Conservation (phyloP, 2,888 invertebrate species). For the Synergus umbraculus region DNA sequence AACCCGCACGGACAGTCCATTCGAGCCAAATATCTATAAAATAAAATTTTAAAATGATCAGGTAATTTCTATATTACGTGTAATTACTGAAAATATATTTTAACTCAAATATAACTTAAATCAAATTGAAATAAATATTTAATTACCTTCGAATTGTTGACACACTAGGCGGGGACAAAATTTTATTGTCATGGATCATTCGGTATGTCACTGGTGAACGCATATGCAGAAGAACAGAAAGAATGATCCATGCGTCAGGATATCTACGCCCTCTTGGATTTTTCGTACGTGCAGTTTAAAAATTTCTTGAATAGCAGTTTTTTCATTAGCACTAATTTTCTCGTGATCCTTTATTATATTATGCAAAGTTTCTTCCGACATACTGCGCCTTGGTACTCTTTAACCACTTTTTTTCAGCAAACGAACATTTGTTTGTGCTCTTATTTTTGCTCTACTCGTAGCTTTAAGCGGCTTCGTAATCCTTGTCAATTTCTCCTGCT, state of each 20-base stretch:
- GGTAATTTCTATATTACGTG: too few relatives aligned
- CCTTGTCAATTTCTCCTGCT: background rate
- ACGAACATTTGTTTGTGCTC: background rate
- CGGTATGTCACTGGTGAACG: constrained; percentile 3
- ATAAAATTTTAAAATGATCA: too few relatives aligned
- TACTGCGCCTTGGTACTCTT: background rate
- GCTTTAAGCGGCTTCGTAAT: too few relatives aligned
- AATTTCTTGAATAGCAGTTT: too few relatives aligned
- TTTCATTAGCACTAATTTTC: background rate
- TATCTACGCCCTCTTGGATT: background rate
- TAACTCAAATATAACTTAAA: too few relatives aligned
- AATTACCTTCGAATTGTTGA: too few relatives aligned
- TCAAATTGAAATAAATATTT: too few relatives aligned
- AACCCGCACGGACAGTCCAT: too few relatives aligned
- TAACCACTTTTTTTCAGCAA: background rate
- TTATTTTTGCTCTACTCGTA: too few relatives aligned
- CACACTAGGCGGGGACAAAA: background rate
- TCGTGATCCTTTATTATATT: background rate
- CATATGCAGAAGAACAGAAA: background rate
- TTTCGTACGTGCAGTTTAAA: background rate
- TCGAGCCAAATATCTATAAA: too few relatives aligned
- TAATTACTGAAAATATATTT: too few relatives aligned
- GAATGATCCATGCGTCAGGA: background rate
- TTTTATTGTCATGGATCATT: background rate
- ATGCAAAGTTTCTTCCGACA: background rate